These are phyloP conservation scores for Acheta domesticus DNA, from an alignment of 2,888 invertebrate genomes.

Conservation along the genomic window DNA sequence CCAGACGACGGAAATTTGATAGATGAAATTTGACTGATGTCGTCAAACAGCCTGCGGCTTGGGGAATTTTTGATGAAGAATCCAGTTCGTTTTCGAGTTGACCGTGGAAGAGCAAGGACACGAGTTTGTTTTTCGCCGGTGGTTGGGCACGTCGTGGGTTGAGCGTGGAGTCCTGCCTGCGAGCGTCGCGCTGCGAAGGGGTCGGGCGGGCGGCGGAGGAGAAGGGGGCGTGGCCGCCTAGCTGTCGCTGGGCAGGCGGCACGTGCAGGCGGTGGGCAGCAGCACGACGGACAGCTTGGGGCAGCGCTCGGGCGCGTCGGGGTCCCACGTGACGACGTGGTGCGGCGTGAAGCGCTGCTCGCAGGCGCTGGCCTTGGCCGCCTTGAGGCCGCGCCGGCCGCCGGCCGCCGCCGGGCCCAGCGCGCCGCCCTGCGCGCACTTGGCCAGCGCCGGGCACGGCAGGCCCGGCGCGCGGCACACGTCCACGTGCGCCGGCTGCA, in stretches of 20 bases:
- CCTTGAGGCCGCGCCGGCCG: slow-evolving; percentile 27
- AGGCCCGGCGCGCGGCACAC: slow-evolving; percentile 38
- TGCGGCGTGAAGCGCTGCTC: slow-evolving; percentile 41
- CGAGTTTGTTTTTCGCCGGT: too few relatives aligned
- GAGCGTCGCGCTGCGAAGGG: too few relatives aligned
- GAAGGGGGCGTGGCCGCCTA: too few relatives aligned
- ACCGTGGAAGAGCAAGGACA: too few relatives aligned
- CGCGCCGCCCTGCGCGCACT: slow-evolving; percentile 28
- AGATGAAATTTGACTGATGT: too few relatives aligned
- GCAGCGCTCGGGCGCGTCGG: slow-evolving; percentile 41
- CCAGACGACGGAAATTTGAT: too few relatives aligned
- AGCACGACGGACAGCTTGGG: slow-evolving; percentile 41
- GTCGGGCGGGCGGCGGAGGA: too few relatives aligned
- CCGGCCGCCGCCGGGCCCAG: neutral
- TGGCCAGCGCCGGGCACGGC: slow-evolving; percentile 34
- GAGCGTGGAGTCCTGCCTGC: too few relatives aligned
- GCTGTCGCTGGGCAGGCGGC: slow-evolving; percentile 38
- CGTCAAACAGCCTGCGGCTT: too few relatives aligned
- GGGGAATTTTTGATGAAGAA: too few relatives aligned
- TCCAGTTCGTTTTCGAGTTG: too few relatives aligned
- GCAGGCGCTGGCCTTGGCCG: slow-evolving; percentile 37
- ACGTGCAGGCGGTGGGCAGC: slow-evolving; percentile 43
- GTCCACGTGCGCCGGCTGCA: slow-evolving; percentile 41
- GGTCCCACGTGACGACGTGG: slow-evolving; percentile 43
- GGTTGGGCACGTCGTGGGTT: too few relatives aligned